Percentiles rank a stretch among this genome's conserved stretches.
Evolutionary conservation across 2,113 vertebrate species (phyloP).

Genomic region (Abramis brama): DNA sequence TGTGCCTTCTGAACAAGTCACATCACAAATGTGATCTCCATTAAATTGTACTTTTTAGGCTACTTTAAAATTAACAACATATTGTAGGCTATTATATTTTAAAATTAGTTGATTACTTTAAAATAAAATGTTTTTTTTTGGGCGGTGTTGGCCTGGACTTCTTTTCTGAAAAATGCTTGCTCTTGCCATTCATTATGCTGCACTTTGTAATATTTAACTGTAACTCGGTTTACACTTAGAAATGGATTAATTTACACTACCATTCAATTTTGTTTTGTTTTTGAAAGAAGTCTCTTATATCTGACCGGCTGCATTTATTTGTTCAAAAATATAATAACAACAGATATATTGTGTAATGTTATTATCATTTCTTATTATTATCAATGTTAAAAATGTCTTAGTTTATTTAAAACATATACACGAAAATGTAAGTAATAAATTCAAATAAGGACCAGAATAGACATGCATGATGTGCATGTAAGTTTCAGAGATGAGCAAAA

Average conservation of each 20-base stretch:
- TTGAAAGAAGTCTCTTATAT: not conserved
- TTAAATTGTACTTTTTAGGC: not conserved
- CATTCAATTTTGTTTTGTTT: not conserved
- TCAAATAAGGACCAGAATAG: not conserved
- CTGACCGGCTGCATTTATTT: not conserved
- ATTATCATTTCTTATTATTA: not conserved
- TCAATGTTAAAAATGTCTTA: not conserved
- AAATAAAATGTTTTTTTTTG: not conserved
- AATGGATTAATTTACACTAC: not conserved
- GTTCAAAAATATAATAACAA: not conserved
- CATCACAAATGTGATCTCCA: not conserved
- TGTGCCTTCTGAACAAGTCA: not conserved
- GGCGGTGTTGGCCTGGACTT: not conserved
- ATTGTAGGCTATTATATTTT: not conserved
- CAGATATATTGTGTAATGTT: not conserved
- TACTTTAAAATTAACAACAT: not conserved
- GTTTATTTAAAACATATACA: not conserved
- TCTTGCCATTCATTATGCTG: not conserved
- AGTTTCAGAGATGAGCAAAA: not conserved
- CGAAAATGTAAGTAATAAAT: not conserved
- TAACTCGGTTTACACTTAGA: not conserved
- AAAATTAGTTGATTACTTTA: not conserved
- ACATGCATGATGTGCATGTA: not conserved
- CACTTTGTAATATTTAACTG: not conserved
- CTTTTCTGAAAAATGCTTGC: not conserved